A percentile compares a stretch with the other conserved stretches of the same genome.
Evolutionary conservation across 2,888 invertebrate genomes (phyloP).

Genomic region (Smittia sp.): DNA sequence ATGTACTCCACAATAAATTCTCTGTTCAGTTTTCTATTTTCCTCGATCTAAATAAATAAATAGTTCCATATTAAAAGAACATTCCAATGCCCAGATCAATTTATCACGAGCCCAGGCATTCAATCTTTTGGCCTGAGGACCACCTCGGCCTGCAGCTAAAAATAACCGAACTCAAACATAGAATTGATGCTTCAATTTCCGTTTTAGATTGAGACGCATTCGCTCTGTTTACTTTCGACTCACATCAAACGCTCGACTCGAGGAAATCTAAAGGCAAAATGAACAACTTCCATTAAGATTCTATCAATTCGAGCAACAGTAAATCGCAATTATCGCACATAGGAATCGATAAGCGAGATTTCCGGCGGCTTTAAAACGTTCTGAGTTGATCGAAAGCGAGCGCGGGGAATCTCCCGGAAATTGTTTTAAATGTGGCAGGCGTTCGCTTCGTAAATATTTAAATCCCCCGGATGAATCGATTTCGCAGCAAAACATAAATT

Average conservation of each 20-base stretch:
- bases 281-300: slow-evolving; percentile 3
- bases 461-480: background rate
- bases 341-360: background rate
- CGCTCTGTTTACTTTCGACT: background rate
- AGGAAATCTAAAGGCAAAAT: background rate
- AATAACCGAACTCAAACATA: background rate
- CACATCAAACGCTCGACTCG: background rate
- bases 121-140: too few species aligned
- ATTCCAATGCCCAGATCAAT: too few species aligned
- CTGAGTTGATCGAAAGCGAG: too few species aligned
- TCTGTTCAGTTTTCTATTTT: too few species aligned
- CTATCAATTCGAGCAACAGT: background rate
- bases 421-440: background rate
- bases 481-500: background rate
- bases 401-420: background rate
- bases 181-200: background rate
- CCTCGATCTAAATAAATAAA: too few species aligned
- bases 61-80: too few species aligned
- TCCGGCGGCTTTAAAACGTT: too few species aligned
- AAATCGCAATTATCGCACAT: background rate
- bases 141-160: too few species aligned
- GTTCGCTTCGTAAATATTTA: background rate
- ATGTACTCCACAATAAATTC: too few species aligned
- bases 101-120: too few species aligned
- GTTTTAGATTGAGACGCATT: background rate